Evolutionary conservation across 2,888 invertebrate genomes (phyloP).

Genomic region (Xanthia togata): DNA sequence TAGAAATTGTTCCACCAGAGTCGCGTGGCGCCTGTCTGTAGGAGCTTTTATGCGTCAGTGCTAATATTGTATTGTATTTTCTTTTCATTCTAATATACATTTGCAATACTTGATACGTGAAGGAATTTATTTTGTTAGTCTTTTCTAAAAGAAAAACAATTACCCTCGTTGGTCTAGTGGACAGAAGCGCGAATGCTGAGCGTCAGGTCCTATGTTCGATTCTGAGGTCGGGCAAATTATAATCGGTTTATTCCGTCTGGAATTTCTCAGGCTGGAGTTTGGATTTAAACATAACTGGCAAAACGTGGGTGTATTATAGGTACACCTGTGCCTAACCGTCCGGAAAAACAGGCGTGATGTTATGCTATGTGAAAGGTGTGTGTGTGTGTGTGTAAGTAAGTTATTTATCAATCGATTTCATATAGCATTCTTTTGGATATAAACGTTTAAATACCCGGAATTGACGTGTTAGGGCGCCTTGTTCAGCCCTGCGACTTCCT

Average conservation of each 20-base stretch:
- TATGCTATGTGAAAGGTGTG: background rate
- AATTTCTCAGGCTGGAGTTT: background rate
- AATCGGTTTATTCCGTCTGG: no score
- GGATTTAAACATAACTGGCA: background rate
- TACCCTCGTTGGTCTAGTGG: background rate
- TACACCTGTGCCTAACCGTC: background rate
- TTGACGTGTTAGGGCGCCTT: no score
- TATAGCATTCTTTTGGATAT: no score
- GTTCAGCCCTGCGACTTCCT: no score
- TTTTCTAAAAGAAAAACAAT: background rate
- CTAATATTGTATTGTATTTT: no score
- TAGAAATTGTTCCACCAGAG: no score
- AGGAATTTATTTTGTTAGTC: background rate
- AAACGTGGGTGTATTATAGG: background rate
- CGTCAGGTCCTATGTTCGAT: background rate
- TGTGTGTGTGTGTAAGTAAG: no score
- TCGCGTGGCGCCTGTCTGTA: no score
- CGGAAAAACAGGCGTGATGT: background rate
- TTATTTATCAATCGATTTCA: no score
- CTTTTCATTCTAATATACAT: no score
- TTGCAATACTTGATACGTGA: background rate
- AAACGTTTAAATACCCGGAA: background rate
- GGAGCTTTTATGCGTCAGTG: no score
- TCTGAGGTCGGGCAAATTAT: background rate
- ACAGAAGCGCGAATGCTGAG: background rate